These are phyloP conservation scores for Odontesthes bonariensis DNA, from an alignment of 2,113 vertebrate genomes.

Conservation along the genomic window DNA sequence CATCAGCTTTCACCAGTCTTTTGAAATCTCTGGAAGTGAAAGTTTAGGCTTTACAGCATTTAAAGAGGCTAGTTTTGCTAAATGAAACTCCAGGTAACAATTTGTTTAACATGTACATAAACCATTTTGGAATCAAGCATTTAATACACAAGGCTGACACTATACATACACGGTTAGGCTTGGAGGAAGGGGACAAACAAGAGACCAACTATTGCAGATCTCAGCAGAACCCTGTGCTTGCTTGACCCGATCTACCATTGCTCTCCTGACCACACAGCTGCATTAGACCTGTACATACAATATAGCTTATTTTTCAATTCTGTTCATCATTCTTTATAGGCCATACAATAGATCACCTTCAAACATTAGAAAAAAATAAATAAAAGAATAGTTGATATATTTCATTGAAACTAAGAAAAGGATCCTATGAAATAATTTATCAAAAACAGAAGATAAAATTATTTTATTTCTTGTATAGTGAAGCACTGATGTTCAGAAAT, in stretches of 20 bases:
- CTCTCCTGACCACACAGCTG: slow-evolving; percentile 71
- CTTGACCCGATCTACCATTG: slow-evolving; percentile 63
- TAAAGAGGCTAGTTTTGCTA: slow-evolving; percentile 49
- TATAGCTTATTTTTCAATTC: slow-evolving; percentile 86
- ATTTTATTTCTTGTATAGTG: slow-evolving; percentile 83
- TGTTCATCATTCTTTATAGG: slow-evolving; percentile 83
- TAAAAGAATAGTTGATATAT: slow-evolving; percentile 81
- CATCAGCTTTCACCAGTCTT: slow-evolving; percentile 31
- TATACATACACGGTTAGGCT: slow-evolving; percentile 33
- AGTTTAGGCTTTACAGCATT: slow-evolving; percentile 42
- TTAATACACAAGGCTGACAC: slow-evolving; percentile 48
- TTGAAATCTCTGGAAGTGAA: slow-evolving; percentile 21
- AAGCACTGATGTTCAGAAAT: slow-evolving; percentile 75
- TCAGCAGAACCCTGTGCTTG: slow-evolving; percentile 58
- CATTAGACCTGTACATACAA: slow-evolving; percentile 82
- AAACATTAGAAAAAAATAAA: slow-evolving; percentile 60
- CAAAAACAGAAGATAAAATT: slow-evolving; percentile 75
- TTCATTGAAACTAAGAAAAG: slow-evolving; percentile 81
- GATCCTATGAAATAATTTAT: slow-evolving; percentile 83
- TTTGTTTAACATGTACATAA: slow-evolving; percentile 72
- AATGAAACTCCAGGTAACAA: slow-evolving; percentile 53
- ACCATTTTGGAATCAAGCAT: slow-evolving; percentile 47
- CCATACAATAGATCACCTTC: slow-evolving; percentile 77
- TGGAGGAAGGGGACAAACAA: slow-evolving; percentile 41
- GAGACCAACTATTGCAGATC: slow-evolving; percentile 37